Evolutionary conservation across 1,140 invertebrate genomes (phyloP).

Genomic region (Lasioglossum albipes): DNA sequence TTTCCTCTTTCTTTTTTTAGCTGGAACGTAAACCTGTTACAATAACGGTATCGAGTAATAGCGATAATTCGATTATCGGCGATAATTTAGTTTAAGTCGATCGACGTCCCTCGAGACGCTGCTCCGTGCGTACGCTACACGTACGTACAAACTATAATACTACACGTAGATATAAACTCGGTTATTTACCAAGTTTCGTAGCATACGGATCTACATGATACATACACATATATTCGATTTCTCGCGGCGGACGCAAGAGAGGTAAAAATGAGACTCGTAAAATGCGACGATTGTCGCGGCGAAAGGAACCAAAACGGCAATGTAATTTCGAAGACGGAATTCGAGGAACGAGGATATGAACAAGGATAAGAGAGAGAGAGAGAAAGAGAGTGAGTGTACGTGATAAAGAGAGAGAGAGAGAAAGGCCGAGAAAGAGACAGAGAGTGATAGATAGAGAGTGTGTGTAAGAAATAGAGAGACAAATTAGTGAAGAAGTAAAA

Average conservation of each 20-base stretch:
- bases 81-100: neutral
- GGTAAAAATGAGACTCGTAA: too few species aligned
- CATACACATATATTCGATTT: too few species aligned
- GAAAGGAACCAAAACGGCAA: neutral
- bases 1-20: neutral
- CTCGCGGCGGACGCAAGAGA: too few species aligned
- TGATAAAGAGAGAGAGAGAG: neutral
- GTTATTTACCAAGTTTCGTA: too few species aligned
- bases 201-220: too few species aligned
- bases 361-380: neutral
- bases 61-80: neutral
- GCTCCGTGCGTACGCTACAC: neutral
- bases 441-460: neutral
- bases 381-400: neutral
- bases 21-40: neutral
- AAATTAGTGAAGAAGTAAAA: constrained; percentile 14
- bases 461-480: constrained; percentile 6
- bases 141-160: too few species aligned
- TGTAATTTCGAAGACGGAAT: neutral
- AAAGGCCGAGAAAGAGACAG: constrained; percentile 1
- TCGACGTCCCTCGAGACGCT: neutral
- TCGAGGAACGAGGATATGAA: too few species aligned
- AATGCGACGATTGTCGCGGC: too few species aligned
- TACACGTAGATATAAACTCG: too few species aligned
- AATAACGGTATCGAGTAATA: neutral